A percentile compares a stretch with the other conserved stretches of the same genome.
Evolutionary conservation across 2,797 vertebrate species (phyloP).

Genomic region (Gymnoscopelus microlampas): DNA sequence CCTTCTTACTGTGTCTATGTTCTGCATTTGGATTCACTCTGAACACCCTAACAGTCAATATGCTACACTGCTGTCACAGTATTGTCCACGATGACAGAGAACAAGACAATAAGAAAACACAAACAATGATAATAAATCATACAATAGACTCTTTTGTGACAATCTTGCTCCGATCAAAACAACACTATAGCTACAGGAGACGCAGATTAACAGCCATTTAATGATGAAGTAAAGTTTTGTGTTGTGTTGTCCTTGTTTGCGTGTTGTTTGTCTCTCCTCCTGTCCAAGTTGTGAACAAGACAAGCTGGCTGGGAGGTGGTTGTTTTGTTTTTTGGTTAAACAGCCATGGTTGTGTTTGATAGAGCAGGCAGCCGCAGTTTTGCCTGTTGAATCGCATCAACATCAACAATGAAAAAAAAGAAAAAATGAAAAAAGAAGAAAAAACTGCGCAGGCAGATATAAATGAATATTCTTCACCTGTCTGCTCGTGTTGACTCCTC

Average conservation of each 20-base stretch:
- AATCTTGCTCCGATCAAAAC: constrained; percentile 76
- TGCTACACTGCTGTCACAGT: constrained; percentile 54
- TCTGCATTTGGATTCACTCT: no score
- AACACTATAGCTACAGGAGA: constrained; percentile 64
- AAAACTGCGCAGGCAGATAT: constrained; percentile 66
- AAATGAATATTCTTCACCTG: constrained; percentile 89
- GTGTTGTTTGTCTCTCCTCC: constrained; percentile 58
- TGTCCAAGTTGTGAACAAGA: constrained; percentile 69
- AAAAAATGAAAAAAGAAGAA: constrained; percentile 33
- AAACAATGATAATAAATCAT: constrained; percentile 22
- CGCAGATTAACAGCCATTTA: constrained; percentile 75
- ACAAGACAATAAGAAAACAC: constrained; percentile 38
- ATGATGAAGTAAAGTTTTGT: constrained; percentile 76
- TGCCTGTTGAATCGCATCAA: constrained; percentile 84
- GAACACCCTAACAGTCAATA: constrained; percentile 25
- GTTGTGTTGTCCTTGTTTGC: constrained; percentile 66
- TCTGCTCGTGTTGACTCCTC: constrained; percentile 85
- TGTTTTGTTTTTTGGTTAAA: constrained; percentile 36
- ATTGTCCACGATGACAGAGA: constrained; percentile 45
- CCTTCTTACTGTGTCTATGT: no score
- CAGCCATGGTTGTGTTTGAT: constrained; percentile 68
- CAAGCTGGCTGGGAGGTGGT: constrained; percentile 55
- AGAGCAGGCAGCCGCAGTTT: constrained; percentile 66
- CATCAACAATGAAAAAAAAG: constrained; percentile 57
- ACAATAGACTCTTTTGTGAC: constrained; percentile 55